Evolutionary conservation across 2,113 vertebrate species (phyloP), one percentile per base, ranked within the genome.

Genomic region (Donacobius atricapilla): DNA sequence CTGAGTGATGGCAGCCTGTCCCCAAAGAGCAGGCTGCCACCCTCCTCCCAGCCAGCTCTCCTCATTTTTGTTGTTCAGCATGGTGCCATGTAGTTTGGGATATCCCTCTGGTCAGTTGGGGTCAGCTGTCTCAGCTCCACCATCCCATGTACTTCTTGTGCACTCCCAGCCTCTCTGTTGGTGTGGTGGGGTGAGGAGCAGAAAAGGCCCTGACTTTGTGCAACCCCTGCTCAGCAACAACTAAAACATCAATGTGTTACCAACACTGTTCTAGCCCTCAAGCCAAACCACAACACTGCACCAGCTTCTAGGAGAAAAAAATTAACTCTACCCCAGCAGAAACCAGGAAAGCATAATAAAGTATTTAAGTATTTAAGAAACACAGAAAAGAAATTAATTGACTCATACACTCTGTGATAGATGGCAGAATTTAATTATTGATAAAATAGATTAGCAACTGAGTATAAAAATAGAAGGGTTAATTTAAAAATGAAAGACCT

Each of bases 341-440:
- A 69, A 50, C 15, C 7, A 37, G 5, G 31, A n/a, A 16, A 7
- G 20, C 0, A 0, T 35, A 64, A 58, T 61, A 61, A 64, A 33
- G 11, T 77, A 27, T 73, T 87, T 73, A 64, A 33, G 11, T 77
- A 27, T 73, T 87, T 73, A 72, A 54, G 45, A 89, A 81, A 82
- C 14, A 48, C 9, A 85, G 39, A 66, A 71, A 75, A 80, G n/a
- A 60, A 83, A 73, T 80, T 86, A 1, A 42, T 70, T 86, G 50
- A 86, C 13, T 77, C 25, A 35, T 65, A 40, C 9, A 53, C 40
- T 91, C 44, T 70, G 20, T 53, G 73, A 91, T 54, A 87, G 51
- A 79, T 60, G 37, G 16, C 16, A 65, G 37, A 87, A 68, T 78
- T 66, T 73, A 91, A 94, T 87, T 82, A 65, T 76, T 70, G 24